A percentile compares a stretch with the other conserved stretches of the same genome.
These are phyloP conservation scores for Colossoma macropomum DNA, from an alignment of 2,113 vertebrate species.

Conservation along the genomic window DNA sequence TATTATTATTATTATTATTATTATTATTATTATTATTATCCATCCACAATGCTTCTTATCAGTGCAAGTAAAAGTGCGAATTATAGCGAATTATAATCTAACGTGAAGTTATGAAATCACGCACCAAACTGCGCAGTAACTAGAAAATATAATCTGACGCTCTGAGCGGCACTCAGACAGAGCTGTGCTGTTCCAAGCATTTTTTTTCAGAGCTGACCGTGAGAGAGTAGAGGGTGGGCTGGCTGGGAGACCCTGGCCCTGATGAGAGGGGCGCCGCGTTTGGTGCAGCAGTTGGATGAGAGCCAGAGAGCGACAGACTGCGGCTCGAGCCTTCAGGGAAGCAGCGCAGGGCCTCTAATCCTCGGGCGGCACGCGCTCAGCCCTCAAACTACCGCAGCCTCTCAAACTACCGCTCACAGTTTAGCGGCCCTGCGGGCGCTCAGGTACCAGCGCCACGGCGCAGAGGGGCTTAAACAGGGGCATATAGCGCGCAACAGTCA, in stretches of 20 bases:
- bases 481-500: no score
- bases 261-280: conserved; percentile 30
- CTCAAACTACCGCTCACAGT: not conserved
- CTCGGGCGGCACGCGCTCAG: not conserved
- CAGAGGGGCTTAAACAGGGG: no score
- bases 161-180: no score
- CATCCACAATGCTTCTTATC: no score
- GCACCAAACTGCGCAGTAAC: not conserved
- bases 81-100: no score
- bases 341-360: conserved; percentile 21
- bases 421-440: no score
- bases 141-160: not conserved
- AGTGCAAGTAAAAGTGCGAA: no score
- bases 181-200: not conserved
- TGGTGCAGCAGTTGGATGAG: conserved; percentile 44
- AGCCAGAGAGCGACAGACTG: conserved; percentile 61
- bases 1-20: not conserved
- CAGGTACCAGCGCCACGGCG: not conserved
- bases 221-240: not conserved
- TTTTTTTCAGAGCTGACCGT: conserved; percentile 4
- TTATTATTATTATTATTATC: not conserved
- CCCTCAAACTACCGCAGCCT: not conserved
- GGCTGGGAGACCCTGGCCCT: not conserved
- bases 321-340: conserved; percentile 40
- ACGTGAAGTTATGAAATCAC: no score